Conservation (phyloP, 2,797 vertebrate genomes). For the Anabacerthia variegaticeps region DNA sequence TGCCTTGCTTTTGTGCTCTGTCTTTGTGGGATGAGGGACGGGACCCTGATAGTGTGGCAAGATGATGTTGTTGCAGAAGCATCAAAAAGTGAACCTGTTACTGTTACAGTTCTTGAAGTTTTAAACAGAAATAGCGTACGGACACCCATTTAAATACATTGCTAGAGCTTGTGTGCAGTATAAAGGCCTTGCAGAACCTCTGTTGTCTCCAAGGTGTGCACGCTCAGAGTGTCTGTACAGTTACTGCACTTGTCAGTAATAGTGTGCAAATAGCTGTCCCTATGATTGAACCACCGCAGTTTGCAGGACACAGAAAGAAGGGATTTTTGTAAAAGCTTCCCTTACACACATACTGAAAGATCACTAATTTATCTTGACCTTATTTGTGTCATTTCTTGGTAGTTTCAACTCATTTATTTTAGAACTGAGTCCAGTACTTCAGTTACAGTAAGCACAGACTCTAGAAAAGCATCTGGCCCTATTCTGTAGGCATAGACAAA, state of each 20-base stretch:
- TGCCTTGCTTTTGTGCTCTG: not conserved
- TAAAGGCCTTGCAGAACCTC: not conserved
- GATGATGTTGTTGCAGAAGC: not conserved
- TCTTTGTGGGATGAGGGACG: not conserved
- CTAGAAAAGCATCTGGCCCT: not conserved
- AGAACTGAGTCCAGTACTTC: not conserved
- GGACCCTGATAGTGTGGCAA: not conserved
- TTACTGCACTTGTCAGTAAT: not conserved
- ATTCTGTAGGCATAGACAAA: not conserved
- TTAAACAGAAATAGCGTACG: not conserved
- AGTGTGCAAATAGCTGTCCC: not conserved
- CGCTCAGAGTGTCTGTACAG: not conserved
- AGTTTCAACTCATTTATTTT: not conserved
- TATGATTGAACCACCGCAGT: not conserved
- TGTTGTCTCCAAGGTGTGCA: accelerated
- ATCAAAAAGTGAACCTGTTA: not conserved
- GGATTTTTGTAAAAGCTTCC: not conserved
- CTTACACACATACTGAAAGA: not conserved
- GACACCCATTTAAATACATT: not conserved
- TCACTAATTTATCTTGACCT: not conserved
- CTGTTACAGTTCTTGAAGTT: not conserved
- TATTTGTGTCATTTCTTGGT: not conserved
- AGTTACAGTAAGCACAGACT: not conserved
- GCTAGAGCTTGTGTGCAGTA: not conserved
- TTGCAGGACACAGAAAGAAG: not conserved